Evolutionary conservation across 2,113 vertebrate genomes (phyloP).

Genomic region (Pica pica): DNA sequence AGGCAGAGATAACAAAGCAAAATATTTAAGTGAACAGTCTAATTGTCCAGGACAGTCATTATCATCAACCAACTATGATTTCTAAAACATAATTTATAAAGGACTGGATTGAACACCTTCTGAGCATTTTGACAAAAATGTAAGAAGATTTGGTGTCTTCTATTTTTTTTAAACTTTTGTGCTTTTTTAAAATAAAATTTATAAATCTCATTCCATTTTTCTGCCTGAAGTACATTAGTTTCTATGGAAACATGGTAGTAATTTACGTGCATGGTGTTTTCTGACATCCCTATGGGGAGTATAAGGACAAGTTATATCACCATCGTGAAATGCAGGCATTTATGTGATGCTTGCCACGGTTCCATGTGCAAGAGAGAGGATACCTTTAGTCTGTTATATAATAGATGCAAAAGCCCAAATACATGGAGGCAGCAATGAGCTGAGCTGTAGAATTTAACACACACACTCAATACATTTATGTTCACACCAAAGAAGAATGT

Average conservation of each 20-base stretch:
- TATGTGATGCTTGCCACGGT: background rate
- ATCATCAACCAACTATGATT: background rate
- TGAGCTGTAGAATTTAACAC: background rate
- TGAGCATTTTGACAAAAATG: background rate
- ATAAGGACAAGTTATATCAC: slow-evolving; percentile 24
- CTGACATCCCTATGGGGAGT: slow-evolving; percentile 13
- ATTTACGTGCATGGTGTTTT: slow-evolving; percentile 17
- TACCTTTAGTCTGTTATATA: background rate
- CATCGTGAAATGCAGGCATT: slow-evolving; percentile 11
- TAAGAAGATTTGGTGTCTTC: background rate
- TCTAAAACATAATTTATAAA: background rate
- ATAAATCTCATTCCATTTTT: slow-evolving; percentile 1
- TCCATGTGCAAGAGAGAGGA: background rate
- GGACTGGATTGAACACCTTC: background rate
- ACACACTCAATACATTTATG: background rate
- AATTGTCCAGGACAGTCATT: background rate
- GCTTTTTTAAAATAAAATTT: background rate
- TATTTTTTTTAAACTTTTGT: background rate
- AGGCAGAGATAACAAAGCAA: background rate
- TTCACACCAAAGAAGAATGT: background rate
- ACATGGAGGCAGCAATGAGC: background rate
- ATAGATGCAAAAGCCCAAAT: background rate
- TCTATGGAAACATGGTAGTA: slow-evolving; percentile 56
- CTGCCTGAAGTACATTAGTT: slow-evolving; percentile 34
- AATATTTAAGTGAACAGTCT: background rate